These are phyloP conservation scores for Perdix hodgsoniae DNA, from an alignment of 2,797 vertebrate species.

Conservation along the genomic window DNA sequence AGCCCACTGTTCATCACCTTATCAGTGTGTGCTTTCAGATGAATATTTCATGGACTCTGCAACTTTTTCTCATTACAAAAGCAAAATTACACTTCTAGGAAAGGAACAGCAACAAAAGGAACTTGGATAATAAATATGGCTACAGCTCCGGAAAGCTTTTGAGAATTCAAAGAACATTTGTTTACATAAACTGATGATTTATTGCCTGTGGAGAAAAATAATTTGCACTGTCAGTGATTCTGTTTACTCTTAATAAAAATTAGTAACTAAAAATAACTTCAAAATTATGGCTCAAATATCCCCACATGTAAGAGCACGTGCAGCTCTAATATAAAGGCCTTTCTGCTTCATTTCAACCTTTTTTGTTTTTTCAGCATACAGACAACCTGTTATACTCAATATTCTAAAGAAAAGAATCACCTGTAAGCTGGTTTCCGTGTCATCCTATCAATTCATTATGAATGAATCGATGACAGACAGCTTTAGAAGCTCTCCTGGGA, in stretches of 20 bases:
- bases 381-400: neutral
- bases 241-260: conserved; percentile 68
- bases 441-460: neutral
- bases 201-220: conserved; percentile 59
- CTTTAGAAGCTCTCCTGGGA: neutral
- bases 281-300: neutral
- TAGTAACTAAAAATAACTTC: conserved; percentile 60
- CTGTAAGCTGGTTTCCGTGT: neutral
- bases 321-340: neutral
- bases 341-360: neutral
- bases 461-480: neutral
- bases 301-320: neutral
- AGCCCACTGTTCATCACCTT: neutral
- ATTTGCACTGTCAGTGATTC: conserved; percentile 47
- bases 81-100: conserved; percentile 44
- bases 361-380: neutral
- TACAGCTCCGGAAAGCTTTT: conserved; percentile 39
- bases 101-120: conserved; percentile 31
- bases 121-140: conserved; percentile 40
- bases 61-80: conserved; percentile 56
- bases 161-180: conserved; percentile 47
- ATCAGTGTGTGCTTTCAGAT: conserved; percentile 4
- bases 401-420: neutral
- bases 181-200: conserved; percentile 55
- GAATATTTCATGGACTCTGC: conserved; percentile 25